These are phyloP conservation scores for Montipora capitata DNA, from an alignment of 92 coral and sea anemone genomes.

Conservation along the genomic window DNA sequence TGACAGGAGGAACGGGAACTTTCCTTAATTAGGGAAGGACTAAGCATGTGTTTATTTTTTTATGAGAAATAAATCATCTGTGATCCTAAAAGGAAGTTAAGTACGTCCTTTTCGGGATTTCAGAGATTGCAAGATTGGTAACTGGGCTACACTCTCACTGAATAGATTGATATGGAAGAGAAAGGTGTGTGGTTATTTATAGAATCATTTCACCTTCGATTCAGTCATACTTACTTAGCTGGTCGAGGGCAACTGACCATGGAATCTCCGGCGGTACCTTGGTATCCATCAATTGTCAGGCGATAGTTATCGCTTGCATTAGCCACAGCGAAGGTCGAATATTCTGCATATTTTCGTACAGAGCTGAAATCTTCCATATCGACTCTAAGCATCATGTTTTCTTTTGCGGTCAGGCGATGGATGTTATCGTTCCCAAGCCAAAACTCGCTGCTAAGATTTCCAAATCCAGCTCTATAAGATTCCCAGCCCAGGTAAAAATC, in stretches of 20 bases:
- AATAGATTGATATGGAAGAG: too few species aligned
- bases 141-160: too few species aligned
- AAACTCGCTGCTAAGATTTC: constrained; percentile 63
- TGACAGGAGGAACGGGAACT: neutral
- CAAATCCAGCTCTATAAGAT: constrained; percentile 59
- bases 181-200: too few species aligned
- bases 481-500: constrained; percentile 33
- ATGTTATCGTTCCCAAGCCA: constrained; percentile 70
- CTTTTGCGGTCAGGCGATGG: constrained; percentile 46
- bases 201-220: neutral
- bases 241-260: neutral
- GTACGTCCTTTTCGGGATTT: neutral
- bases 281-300: constrained; percentile 32
- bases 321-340: constrained; percentile 46
- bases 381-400: constrained; percentile 43
- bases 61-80: too few species aligned
- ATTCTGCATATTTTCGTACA: constrained; percentile 50
- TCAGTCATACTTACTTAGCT: constrained; percentile 4
- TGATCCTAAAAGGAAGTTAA: too few species aligned
- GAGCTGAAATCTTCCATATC: constrained; percentile 71
- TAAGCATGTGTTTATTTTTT: neutral
- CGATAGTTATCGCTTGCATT: constrained; percentile 41
- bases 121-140: too few species aligned
- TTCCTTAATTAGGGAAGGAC: neutral
- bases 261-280: constrained; percentile 60